Percentiles rank a stretch among this genome's conserved stretches.
Evolutionary conservation across 2,797 vertebrate genomes (phyloP).

Genomic region (Notamacropus eugenii): DNA sequence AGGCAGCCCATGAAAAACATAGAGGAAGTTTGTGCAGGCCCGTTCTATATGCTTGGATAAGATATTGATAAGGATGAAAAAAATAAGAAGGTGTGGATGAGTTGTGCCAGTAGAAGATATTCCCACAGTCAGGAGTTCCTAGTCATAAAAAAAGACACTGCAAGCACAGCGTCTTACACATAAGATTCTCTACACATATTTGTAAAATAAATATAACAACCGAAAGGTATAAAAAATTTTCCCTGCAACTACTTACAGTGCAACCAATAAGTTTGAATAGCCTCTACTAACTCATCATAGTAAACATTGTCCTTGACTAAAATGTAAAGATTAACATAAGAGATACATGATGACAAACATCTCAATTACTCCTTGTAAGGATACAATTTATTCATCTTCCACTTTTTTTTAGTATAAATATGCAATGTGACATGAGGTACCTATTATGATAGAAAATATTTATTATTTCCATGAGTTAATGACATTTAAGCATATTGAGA

Average conservation of each 20-base stretch:
- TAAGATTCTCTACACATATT: not conserved
- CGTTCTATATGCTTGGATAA: not conserved
- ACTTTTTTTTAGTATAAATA: not conserved
- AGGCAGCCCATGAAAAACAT: no score
- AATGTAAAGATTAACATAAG: not conserved
- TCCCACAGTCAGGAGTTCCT: not conserved
- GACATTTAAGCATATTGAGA: not conserved
- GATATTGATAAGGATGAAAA: not conserved
- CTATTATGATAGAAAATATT: not conserved
- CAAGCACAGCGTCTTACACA: not conserved
- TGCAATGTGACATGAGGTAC: not conserved
- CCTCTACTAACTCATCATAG: not conserved
- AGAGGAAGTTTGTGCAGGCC: no score
- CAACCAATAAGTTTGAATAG: not conserved
- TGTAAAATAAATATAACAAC: not conserved
- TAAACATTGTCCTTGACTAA: not conserved
- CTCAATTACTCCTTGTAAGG: not conserved
- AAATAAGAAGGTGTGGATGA: not conserved
- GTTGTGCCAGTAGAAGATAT: not conserved
- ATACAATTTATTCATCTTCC: not conserved
- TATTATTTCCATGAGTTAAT: conserved; percentile 10
- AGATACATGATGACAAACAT: not conserved
- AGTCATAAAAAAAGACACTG: not conserved
- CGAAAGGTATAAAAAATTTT: not conserved
- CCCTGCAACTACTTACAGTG: not conserved